phyloP scores from a whole-genome alignment of 2,888 invertebrate species.

The Pristionchus entomophagus region DNA sequence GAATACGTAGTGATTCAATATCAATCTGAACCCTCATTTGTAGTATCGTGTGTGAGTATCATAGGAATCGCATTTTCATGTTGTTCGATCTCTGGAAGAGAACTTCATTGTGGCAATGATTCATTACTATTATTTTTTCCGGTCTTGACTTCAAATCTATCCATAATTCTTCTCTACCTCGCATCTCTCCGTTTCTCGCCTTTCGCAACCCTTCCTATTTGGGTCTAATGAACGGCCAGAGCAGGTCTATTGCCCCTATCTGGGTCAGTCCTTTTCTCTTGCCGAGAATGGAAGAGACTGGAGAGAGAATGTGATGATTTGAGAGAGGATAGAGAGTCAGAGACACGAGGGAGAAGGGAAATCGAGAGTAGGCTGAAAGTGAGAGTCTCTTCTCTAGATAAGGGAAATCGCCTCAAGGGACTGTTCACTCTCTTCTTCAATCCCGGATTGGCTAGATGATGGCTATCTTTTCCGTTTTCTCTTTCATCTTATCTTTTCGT shows the following conservation, averaged over 20 bases:
- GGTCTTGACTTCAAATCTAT: too few species aligned
- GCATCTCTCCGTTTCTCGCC: neutral
- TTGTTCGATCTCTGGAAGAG: too few species aligned
- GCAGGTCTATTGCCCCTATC: neutral
- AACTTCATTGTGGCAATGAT: too few species aligned
- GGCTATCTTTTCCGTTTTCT: neutral
- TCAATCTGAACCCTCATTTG: too few species aligned
- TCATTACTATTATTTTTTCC: too few species aligned
- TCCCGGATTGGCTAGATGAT: neutral
- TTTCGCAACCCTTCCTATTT: neutral
- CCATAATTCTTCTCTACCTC: neutral
- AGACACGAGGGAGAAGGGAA: neutral
- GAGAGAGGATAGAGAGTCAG: neutral
- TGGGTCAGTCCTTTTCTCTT: neutral
- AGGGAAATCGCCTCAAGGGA: neutral
- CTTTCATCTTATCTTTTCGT: neutral
- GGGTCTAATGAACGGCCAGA: conserved; percentile 13
- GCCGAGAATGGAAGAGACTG: neutral
- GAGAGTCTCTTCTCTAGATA: conserved; percentile 15
- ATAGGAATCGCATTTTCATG: too few species aligned
- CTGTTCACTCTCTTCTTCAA: neutral
- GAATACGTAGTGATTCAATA: too few species aligned
- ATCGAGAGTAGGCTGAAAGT: neutral
- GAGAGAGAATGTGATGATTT: neutral
- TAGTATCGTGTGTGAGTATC: too few species aligned